Percentiles rank a stretch among this genome's conserved stretches.
These are phyloP conservation scores for Chloroceryle amazona DNA, from an alignment of 2,797 vertebrate species.

Conservation along the genomic window DNA sequence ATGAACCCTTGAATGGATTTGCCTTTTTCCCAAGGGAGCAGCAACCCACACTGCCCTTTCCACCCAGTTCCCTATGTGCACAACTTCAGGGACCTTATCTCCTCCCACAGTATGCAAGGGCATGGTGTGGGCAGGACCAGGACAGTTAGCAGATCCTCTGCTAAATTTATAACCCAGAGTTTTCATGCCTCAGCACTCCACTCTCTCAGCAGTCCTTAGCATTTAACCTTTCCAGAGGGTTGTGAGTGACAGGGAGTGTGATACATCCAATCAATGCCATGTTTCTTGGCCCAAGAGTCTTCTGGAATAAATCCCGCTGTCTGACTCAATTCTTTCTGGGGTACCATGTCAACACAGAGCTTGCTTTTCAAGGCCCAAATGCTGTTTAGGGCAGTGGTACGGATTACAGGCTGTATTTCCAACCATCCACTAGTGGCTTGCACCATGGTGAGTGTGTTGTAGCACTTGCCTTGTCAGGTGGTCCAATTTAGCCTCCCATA, in stretches of 20 bases:
- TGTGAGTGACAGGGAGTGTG: not conserved
- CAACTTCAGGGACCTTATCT: not conserved
- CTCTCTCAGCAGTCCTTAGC: not conserved
- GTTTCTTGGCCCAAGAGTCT: not conserved
- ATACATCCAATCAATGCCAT: not conserved
- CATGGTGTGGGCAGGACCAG: not conserved
- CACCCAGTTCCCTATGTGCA: not conserved
- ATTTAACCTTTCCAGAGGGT: not conserved
- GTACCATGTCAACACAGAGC: not conserved
- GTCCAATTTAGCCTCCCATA: not conserved
- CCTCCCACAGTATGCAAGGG: not conserved
- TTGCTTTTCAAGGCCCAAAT: not conserved
- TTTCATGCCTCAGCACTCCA: not conserved
- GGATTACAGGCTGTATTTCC: not conserved
- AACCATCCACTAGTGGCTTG: not conserved
- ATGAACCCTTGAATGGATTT: not conserved
- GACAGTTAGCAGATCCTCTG: not conserved
- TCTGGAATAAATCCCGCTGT: not conserved
- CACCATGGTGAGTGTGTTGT: not conserved
- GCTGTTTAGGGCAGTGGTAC: not conserved
- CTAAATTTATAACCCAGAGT: not conserved
- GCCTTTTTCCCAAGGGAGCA: not conserved
- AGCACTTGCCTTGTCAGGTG: not conserved
- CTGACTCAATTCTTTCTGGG: not conserved
- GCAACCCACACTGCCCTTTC: not conserved